A percentile compares a stretch with the other conserved stretches of the same genome.
Evolutionary conservation across 2,113 vertebrate genomes (phyloP).

Genomic region (Muntiacus muntjak): DNA sequence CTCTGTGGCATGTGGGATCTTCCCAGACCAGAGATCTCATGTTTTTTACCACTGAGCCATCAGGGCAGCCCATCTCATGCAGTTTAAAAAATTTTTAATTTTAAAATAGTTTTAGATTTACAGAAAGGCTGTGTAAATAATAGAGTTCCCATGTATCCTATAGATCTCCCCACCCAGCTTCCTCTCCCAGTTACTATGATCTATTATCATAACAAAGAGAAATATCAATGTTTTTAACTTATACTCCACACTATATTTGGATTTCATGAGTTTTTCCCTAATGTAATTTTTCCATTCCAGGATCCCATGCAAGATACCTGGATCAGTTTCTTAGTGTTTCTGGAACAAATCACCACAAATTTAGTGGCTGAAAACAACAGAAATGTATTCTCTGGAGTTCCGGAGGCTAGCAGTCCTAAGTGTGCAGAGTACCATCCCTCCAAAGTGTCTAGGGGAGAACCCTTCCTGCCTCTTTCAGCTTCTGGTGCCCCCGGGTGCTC

Average conservation of each 20-base stretch:
- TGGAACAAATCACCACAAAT: neutral
- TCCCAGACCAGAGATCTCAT: neutral
- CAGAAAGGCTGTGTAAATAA: neutral
- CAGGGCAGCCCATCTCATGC: neutral
- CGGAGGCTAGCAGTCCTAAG: neutral
- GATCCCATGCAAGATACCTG: neutral
- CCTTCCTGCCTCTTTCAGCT: neutral
- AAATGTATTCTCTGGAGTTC: neutral
- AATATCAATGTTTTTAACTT: neutral
- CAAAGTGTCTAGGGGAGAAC: neutral
- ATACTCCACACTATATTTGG: neutral
- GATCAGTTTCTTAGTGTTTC: neutral
- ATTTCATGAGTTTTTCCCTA: neutral
- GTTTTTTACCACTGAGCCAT: neutral
- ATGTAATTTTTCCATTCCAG: neutral
- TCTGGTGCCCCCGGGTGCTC: neutral
- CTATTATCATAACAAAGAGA: neutral
- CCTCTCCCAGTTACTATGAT: neutral
- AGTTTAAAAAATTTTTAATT: neutral
- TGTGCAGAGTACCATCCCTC: no score
- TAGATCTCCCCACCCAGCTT: neutral
- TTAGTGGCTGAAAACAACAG: neutral
- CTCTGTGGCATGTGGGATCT: neutral
- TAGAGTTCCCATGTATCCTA: neutral
- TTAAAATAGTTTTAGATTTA: neutral